These are phyloP conservation scores for Arnoldichthys spilopterus DNA, from an alignment of 2,797 vertebrate genomes.

Conservation along the genomic window DNA sequence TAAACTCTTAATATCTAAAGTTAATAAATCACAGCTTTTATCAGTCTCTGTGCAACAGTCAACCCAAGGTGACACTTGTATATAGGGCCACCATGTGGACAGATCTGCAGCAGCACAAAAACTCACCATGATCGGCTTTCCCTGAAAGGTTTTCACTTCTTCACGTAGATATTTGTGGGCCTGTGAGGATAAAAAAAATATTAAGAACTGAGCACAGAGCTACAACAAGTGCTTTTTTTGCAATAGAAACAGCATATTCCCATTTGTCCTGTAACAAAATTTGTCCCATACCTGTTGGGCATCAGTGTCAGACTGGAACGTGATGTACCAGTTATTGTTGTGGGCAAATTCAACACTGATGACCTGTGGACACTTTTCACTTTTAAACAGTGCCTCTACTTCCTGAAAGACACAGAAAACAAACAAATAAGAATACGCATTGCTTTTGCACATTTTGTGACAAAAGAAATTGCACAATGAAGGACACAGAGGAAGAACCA, in stretches of 20 bases:
- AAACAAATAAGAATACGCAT: background rate
- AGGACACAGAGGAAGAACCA: too few species aligned
- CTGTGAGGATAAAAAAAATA: constrained; percentile 68
- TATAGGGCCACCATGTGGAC: too few species aligned
- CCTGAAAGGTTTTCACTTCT: constrained; percentile 99
- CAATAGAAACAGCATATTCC: background rate
- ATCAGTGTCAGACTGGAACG: constrained; percentile 98
- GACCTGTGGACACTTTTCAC: constrained; percentile 92
- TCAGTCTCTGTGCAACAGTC: too few species aligned
- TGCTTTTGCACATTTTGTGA: background rate
- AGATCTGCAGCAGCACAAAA: background rate
- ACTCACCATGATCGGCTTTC: constrained; percentile 99
- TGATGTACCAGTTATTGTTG: constrained; percentile 99
- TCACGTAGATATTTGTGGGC: constrained; percentile 96
- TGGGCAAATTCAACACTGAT: constrained; percentile 99
- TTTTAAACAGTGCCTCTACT: constrained; percentile 56
- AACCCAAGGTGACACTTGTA: too few species aligned
- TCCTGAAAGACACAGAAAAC: constrained; percentile 36
- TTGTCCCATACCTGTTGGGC: constrained; percentile 88
- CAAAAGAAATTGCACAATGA: background rate
- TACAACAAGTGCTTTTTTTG: too few species aligned
- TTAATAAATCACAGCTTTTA: too few species aligned
- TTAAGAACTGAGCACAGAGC: too few species aligned
- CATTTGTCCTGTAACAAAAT: background rate
- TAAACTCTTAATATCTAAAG: too few species aligned